These are phyloP conservation scores for Kryptolebias marmoratus DNA, from an alignment of 2,113 vertebrate species.

Conservation along the genomic window DNA sequence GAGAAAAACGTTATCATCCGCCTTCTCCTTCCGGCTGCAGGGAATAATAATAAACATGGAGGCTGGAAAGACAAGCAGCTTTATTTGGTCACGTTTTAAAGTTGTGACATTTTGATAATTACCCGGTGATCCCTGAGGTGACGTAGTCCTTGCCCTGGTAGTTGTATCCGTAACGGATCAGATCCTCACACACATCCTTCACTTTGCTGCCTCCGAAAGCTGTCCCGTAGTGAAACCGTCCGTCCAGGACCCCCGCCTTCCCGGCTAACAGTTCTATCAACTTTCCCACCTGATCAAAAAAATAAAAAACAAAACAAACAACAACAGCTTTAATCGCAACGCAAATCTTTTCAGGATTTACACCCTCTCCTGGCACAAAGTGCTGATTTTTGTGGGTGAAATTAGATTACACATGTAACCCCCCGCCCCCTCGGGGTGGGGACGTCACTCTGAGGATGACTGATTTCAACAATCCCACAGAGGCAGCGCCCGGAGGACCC, in stretches of 20 bases:
- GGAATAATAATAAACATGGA: too few species aligned
- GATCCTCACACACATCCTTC: conserved; percentile 98
- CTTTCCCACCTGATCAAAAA: conserved; percentile 88
- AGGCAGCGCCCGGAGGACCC: conserved; percentile 68
- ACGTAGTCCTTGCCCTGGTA: conserved; percentile 98
- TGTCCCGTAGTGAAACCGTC: conserved; percentile 96
- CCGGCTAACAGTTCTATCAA: conserved; percentile 95
- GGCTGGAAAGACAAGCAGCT: too few species aligned
- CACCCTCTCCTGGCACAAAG: conserved; percentile 17
- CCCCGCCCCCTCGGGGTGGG: conserved; percentile 14
- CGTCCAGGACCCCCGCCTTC: conserved; percentile 94
- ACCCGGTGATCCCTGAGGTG: conserved; percentile 99
- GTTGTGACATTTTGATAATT: conserved; percentile 37
- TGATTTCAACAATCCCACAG: conserved; percentile 69
- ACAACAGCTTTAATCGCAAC: neutral
- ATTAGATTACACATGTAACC: conserved; percentile 61
- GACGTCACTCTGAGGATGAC: conserved; percentile 59
- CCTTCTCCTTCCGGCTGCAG: too few species aligned
- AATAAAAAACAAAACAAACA: conserved; percentile 6
- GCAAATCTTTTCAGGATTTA: conserved; percentile 21
- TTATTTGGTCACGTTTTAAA: too few species aligned
- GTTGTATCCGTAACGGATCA: conserved; percentile 96
- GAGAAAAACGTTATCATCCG: too few species aligned
- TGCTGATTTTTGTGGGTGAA: conserved; percentile 39
- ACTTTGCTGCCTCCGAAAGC: conserved; percentile 99